Conservation (phyloP, 2,888 invertebrate species). For the Spodoptera picta region DNA sequence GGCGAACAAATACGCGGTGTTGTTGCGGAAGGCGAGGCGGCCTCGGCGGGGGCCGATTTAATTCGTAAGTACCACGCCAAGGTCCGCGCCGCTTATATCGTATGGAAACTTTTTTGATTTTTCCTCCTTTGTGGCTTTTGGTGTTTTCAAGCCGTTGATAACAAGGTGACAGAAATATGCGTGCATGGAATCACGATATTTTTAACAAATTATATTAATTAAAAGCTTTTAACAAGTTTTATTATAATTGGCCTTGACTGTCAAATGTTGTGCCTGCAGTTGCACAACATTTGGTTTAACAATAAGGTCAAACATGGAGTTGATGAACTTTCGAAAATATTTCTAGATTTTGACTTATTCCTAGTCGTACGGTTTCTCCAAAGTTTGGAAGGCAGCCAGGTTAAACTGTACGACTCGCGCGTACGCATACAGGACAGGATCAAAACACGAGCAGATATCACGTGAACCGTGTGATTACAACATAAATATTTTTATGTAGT, state of each 20-base stretch:
- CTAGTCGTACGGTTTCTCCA: slow-evolving; percentile 9
- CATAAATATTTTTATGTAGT: slow-evolving; percentile 46
- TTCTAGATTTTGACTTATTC: slow-evolving; percentile 7
- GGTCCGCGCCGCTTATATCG: slow-evolving; percentile 68
- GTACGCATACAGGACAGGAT: slow-evolving; percentile 35
- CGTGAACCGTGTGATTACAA: slow-evolving; percentile 14
- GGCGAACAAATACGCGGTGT: slow-evolving; percentile 53
- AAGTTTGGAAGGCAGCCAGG: slow-evolving; percentile 49
- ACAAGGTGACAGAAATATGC: slow-evolving; percentile 51
- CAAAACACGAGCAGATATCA: slow-evolving; percentile 34
- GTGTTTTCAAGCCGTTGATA: slow-evolving; percentile 39
- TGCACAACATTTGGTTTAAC: neutral
- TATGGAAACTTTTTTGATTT: slow-evolving; percentile 70
- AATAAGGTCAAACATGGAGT: slow-evolving; percentile 23
- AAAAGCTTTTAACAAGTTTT: slow-evolving; percentile 20
- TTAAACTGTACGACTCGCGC: slow-evolving; percentile 23
- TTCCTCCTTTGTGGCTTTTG: slow-evolving; percentile 60
- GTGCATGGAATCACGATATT: slow-evolving; percentile 36
- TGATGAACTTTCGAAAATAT: slow-evolving; percentile 16
- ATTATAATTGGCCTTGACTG: slow-evolving; percentile 29
- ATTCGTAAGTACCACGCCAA: slow-evolving; percentile 78
- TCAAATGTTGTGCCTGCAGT: slow-evolving; percentile 7
- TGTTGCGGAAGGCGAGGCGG: slow-evolving; percentile 68
- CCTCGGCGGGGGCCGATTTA: slow-evolving; percentile 75
- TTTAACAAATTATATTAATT: slow-evolving; percentile 18